A percentile compares a stretch with the other conserved stretches of the same genome.
Evolutionary conservation across 2,888 invertebrate species (phyloP).

Genomic region (Athalia circularis): DNA sequence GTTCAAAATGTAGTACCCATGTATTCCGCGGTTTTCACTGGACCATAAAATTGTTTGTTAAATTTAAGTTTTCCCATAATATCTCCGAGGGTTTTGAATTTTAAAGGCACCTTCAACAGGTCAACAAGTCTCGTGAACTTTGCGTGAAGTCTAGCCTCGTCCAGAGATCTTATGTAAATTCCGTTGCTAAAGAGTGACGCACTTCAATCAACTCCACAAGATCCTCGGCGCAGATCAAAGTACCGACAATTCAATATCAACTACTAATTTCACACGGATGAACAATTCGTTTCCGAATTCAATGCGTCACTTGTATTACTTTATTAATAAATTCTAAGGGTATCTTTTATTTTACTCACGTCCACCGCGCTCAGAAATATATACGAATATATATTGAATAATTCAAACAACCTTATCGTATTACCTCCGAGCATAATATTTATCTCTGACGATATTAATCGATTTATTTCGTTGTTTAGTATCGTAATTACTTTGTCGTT

Average conservation of each 20-base stretch:
- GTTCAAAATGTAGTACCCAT: too few species aligned
- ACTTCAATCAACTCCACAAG: conserved; percentile 28
- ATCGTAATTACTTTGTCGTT: neutral
- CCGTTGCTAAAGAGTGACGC: conserved; percentile 27
- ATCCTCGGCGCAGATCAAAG: conserved; percentile 5
- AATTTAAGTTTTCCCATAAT: conserved; percentile 20
- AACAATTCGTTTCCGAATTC: conserved; percentile 27
- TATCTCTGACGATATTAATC: conserved; percentile 9
- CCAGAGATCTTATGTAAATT: conserved; percentile 29
- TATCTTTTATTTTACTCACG: conserved; percentile 30
- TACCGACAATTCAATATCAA: neutral
- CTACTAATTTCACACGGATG: conserved; percentile 26
- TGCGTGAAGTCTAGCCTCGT: conserved; percentile 9
- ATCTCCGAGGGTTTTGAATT: conserved; percentile 2
- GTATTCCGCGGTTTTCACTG: conserved; percentile 3
- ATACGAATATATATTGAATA: conserved; percentile 27
- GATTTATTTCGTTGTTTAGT: conserved; percentile 1
- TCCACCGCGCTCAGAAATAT: neutral
- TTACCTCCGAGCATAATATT: conserved; percentile 2
- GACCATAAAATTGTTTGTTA: conserved; percentile 28
- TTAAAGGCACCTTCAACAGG: neutral
- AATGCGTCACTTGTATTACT: conserved; percentile 3
- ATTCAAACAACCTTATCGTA: conserved; percentile 35
- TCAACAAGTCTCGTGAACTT: conserved; percentile 20
- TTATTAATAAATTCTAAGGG: neutral